Percentiles rank a stretch among this genome's conserved stretches.
These are phyloP conservation scores for Hemistola chrysoprasaria DNA, from an alignment of 2,888 invertebrate species.

Conservation along the genomic window DNA sequence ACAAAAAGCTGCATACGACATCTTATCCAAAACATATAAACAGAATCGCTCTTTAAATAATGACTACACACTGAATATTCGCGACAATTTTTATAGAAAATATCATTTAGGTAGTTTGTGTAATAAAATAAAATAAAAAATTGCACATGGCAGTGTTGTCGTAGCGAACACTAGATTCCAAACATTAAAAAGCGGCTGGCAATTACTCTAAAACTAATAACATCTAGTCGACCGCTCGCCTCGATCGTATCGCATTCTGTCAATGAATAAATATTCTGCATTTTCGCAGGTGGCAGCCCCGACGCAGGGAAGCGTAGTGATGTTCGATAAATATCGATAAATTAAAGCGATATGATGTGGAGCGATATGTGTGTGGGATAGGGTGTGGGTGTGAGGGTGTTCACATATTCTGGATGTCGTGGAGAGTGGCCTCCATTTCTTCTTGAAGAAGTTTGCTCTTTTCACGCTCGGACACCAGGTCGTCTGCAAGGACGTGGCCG, in stretches of 20 bases:
- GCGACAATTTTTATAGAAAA: conserved; percentile 55
- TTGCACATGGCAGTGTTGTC: conserved; percentile 80
- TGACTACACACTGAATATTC: conserved; percentile 64
- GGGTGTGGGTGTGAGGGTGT: conserved; percentile 51
- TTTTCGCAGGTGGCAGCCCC: conserved; percentile 12
- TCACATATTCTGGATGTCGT: conserved; percentile 99
- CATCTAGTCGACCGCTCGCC: conserved; percentile 63
- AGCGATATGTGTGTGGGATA: conserved; percentile 28
- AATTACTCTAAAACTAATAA: conserved; percentile 75
- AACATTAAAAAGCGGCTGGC: conserved; percentile 77
- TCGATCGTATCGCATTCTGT: conserved; percentile 1
- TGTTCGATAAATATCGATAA: conserved; percentile 17
- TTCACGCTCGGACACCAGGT: conserved; percentile 96
- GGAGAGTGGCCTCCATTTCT: conserved; percentile 99
- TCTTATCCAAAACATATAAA: conserved; percentile 45
- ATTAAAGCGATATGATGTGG: conserved; percentile 30
- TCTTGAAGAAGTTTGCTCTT: conserved; percentile 98
- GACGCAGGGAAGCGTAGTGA: conserved; percentile 1
- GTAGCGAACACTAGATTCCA: conserved; percentile 72
- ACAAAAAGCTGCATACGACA: conserved; percentile 56
- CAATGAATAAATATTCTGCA: conserved; percentile 6
- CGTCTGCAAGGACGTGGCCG: conserved; percentile 89
- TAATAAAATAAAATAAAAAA: conserved; percentile 54
- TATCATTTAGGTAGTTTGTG: conserved; percentile 57
- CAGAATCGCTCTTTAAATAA: conserved; percentile 65